Conservation (phyloP, 1,140 invertebrate species). For the Camponotus vicinus region DNA sequence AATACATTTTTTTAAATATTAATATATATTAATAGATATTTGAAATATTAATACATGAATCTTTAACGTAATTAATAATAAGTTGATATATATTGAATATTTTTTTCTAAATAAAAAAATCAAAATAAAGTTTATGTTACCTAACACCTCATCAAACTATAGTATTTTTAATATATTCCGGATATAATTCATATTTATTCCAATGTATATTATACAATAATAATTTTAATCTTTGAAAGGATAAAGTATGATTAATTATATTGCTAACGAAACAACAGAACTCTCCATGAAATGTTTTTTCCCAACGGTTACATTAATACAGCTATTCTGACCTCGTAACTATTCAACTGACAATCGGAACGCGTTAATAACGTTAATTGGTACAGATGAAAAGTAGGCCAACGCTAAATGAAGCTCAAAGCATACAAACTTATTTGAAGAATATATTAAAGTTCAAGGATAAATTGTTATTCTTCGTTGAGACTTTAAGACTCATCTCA, state of each 20-base stretch:
- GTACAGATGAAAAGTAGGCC: slow-evolving; percentile 66
- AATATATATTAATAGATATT: no score
- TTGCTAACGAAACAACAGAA: neutral
- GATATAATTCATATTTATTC: slow-evolving; percentile 6
- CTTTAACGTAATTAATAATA: neutral
- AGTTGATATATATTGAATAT: neutral
- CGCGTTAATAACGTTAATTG: slow-evolving; percentile 72
- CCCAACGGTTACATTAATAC: neutral
- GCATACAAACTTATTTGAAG: neutral
- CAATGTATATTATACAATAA: neutral
- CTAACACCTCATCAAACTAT: neutral
- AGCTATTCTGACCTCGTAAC: slow-evolving; percentile 66
- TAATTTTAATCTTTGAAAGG: neutral
- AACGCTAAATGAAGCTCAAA: slow-evolving; percentile 30
- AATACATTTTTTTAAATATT: no score
- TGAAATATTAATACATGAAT: no score
- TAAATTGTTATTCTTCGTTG: neutral
- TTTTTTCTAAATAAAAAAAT: neutral
- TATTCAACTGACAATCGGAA: slow-evolving; percentile 57
- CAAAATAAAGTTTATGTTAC: neutral
- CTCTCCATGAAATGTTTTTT: slow-evolving; percentile 4
- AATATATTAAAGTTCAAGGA: slow-evolving; percentile 62
- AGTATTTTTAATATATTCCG: neutral
- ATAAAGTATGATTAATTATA: neutral
- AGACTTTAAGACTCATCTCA: slow-evolving; percentile 23